Base-by-base conservation (phyloP, 2,797 vertebrate species). In the Gallinago solitaria region DNA sequence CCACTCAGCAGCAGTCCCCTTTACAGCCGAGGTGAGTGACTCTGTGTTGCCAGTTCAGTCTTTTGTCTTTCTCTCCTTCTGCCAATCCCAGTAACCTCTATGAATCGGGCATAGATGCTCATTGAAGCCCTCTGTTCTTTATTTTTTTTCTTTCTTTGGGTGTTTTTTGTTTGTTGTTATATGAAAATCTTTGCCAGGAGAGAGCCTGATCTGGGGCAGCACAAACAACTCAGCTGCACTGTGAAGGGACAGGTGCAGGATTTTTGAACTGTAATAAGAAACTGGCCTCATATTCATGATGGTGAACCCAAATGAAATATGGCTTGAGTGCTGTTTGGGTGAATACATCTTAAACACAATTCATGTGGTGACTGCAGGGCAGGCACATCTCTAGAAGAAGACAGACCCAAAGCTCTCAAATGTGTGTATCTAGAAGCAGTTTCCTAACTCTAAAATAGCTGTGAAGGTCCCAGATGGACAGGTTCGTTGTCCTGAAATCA, bases 1-100 rank as follows among this genome's bases (percentile, higher is more conserved):
- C 99, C 99, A 0, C 98, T 99, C n/a, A 99, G 99, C 98, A 99
- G 99, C 97, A 99, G 99, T 59, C 99, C 99, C 3, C 98, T 99
- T 14, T 99, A 99, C 96, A 98, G 99, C 80, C 97, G 99, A 98
- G 99, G 99, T 99, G 95, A 97, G 98, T 92, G 27, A 21, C 48
- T 71, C 75, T 8, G 12, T 1, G 16, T 41, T 65, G 54, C 8
- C 65, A 16, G 0, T 9, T 11, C 81, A 59, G n/a, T 6, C 47
- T 60, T 37, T 71, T 54, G 45, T 68, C 67, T 67, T 67, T 67
- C 47, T 43, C 14, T 87, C 37, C 51, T 81, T 63, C 75, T 78
- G 32, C 54, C 70, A 27, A 1, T 27, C 28, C 47, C 61, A 45
- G 24, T 32, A 51, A 37, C 37, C 14, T 45, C 33, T 60, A 1